Evolutionary conservation across 2,797 vertebrate species (phyloP), one percentile per base, ranked within the genome.

Genomic region (Hirundo rustica): DNA sequence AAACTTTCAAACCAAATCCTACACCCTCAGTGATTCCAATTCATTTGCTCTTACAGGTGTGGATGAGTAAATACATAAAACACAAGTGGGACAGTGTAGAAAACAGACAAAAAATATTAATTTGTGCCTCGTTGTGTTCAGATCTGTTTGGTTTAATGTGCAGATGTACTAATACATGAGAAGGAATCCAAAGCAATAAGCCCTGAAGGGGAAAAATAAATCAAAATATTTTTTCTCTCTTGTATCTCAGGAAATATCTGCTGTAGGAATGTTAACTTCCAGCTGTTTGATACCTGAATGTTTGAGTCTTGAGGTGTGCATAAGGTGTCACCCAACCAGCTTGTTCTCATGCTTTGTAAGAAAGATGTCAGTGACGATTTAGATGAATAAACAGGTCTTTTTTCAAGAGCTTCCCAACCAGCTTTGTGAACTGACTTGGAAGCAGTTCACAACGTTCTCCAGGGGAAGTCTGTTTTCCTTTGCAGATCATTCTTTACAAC

Each of bases 141-240:
- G 75, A 79, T 13, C 60, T 89, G 36, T 68, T 71, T 5, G 7
- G 9, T 19, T 81, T 94, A 92, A 82, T 84, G 71, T 8, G 13
- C n/a, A 55, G 67, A 34, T 85, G 66, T 76, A 65, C 23, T 27
- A 38, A 91, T 62, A 95, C 79, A 84, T 23, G 26, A 67, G 72
- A 95, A 62, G 58, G 93, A 76, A 93, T 77, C 47, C 34, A 94
- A 92, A 53, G 57, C 44, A 93, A 58, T 30, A 92, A 83, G 32
- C 50, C 85, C 55, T 74, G 18, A 80, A 75, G 18, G 71, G 47
- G 51, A 82, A 81, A 95, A 95, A 62, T 30, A 78, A 34, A 57
- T 85, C 60, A 90, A 91, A 95, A 95, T 5, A 4, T 51, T 85
- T 89, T 66, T 84, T 70, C 57, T 74, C 9, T 73, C 13, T 92